Percentiles rank a stretch among this genome's conserved stretches.
Evolutionary conservation across 2,797 vertebrate species (phyloP).

Genomic region (Cetoscarus ocellatus): DNA sequence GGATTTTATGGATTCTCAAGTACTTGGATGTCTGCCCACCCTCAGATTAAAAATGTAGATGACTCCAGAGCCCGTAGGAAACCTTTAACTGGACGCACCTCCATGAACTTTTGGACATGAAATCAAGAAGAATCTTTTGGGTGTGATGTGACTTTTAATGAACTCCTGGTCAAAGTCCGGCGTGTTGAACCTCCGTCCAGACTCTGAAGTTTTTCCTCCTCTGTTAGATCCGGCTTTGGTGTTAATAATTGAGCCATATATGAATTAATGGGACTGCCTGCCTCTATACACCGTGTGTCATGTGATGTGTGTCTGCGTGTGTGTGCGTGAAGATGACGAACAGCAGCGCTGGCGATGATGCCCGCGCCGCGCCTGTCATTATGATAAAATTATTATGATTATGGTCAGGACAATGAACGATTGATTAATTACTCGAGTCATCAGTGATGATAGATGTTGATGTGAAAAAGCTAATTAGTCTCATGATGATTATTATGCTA

Average conservation of each 20-base stretch:
- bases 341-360: background rate
- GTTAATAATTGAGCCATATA: slow-evolving; percentile 79
- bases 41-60: slow-evolving; percentile 11
- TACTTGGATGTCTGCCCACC: background rate
- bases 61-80: background rate
- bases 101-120: background rate
- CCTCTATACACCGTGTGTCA: slow-evolving; percentile 70
- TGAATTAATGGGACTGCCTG: slow-evolving; percentile 72
- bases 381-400: slow-evolving; percentile 39
- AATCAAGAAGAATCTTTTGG: background rate
- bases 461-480: slow-evolving; percentile 62
- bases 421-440: slow-evolving; percentile 9
- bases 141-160: slow-evolving; percentile 6
- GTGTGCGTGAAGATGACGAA: slow-evolving; percentile 23
- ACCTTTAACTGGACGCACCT: background rate
- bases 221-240: slow-evolving; percentile 58
- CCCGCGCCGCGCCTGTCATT: slow-evolving; percentile 23
- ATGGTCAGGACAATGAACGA: slow-evolving; percentile 14
- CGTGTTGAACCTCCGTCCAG: slow-evolving; percentile 29
- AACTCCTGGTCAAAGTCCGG: slow-evolving; percentile 9
- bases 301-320: slow-evolving; percentile 49
- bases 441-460: slow-evolving; percentile 37
- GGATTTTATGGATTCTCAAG: slow-evolving; percentile 9
- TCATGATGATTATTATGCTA: slow-evolving; percentile 53
- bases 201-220: slow-evolving; percentile 40